A percentile compares a stretch with the other conserved stretches of the same genome.
phyloP scores from a whole-genome alignment of 2,888 invertebrate species.

The Watsonalla cultraria region DNA sequence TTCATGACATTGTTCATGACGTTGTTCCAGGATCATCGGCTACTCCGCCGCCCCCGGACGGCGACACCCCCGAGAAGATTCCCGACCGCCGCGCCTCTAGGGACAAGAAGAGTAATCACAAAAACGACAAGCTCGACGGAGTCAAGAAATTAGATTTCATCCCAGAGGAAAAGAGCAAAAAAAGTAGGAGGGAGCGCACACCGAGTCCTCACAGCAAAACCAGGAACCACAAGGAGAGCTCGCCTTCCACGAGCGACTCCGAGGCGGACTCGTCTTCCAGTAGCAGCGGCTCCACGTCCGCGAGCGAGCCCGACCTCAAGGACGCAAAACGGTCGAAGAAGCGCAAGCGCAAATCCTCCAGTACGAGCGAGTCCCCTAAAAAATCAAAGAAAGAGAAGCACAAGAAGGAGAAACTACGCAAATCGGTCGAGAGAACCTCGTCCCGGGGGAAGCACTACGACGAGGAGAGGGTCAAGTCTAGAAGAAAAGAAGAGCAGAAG shows the following conservation, averaged over 20 bases:
- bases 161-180: slow-evolving; percentile 53
- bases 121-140: slow-evolving; percentile 54
- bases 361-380: slow-evolving; percentile 47
- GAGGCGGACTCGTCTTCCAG: slow-evolving; percentile 54
- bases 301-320: slow-evolving; percentile 40
- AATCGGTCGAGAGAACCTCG: slow-evolving; percentile 41
- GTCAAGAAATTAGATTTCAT: slow-evolving; percentile 50
- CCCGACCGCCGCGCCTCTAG: slow-evolving; percentile 49
- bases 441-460: slow-evolving; percentile 47
- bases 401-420: slow-evolving; percentile 41
- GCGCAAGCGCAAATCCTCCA: slow-evolving; percentile 56
- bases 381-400: slow-evolving; percentile 50
- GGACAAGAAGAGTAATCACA: slow-evolving; percentile 55
- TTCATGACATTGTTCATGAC: background rate
- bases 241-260: slow-evolving; percentile 60
- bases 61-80: slow-evolving; percentile 59
- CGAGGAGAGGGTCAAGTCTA: slow-evolving; percentile 22
- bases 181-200: slow-evolving; percentile 47
- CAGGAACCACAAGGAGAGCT: slow-evolving; percentile 58
- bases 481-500: slow-evolving; percentile 25
- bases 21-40: slow-evolving; percentile 50
- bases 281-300: slow-evolving; percentile 45
- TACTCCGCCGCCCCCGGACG: slow-evolving; percentile 56
- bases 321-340: slow-evolving; percentile 45
- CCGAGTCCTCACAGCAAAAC: slow-evolving; percentile 47